phyloP scores from a whole-genome alignment of 2,113 vertebrate species.

The Cepphus grylle region DNA sequence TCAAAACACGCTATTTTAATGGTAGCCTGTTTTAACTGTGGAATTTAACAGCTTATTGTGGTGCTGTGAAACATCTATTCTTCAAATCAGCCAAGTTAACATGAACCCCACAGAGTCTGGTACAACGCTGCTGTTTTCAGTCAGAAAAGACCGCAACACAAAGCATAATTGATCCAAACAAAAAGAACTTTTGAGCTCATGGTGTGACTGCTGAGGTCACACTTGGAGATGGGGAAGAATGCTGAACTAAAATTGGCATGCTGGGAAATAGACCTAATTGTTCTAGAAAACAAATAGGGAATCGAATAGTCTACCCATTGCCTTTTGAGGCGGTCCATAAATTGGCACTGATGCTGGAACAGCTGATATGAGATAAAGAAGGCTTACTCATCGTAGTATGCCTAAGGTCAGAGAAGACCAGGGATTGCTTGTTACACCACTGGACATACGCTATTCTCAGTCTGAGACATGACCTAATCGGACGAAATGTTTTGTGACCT shows the following conservation, averaged over 20 bases:
- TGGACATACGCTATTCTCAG: not conserved
- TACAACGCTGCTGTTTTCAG: not conserved
- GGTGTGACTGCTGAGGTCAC: constrained; percentile 11
- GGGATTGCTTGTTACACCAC: not conserved
- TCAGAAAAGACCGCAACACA: not conserved
- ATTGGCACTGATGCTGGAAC: not conserved
- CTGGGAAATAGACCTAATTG: not conserved
- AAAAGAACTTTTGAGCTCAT: not conserved
- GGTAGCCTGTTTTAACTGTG: not conserved
- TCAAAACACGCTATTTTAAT: not conserved
- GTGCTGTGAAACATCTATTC: not conserved
- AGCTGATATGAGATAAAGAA: not conserved
- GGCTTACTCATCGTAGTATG: not conserved
- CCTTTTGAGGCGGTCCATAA: not conserved
- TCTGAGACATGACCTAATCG: constrained; percentile 48
- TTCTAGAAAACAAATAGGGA: not conserved
- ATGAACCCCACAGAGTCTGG: not conserved
- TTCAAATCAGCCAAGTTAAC: not conserved
- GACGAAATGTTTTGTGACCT: not conserved
- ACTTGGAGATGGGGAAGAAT: not conserved
- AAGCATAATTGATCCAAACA: not conserved
- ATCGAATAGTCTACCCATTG: not conserved
- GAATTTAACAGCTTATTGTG: not conserved
- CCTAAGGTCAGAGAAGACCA: constrained; percentile 2
- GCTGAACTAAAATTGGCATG: not conserved